Percentiles rank a stretch among this genome's conserved stretches.
These are phyloP conservation scores for Botrylloides violaceus DNA, from an alignment of 23 tunicate species.

Conservation along the genomic window DNA sequence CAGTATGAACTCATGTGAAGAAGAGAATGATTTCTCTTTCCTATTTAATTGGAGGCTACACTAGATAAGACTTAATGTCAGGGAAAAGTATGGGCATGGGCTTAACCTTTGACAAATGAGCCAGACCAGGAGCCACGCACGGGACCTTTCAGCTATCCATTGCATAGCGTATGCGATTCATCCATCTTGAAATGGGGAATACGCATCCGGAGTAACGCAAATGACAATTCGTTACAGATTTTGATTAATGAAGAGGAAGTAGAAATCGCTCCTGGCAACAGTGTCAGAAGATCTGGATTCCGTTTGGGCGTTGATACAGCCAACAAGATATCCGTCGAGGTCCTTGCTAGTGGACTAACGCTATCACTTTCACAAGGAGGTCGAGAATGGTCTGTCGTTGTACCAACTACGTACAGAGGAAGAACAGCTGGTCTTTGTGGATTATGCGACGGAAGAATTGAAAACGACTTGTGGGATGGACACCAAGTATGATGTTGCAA, in stretches of 20 bases:
- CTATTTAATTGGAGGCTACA: too few species aligned
- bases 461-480: constrained; percentile 76
- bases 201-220: too few species aligned
- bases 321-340: constrained; percentile 25
- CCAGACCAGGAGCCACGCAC: too few species aligned
- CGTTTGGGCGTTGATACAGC: constrained; percentile 3
- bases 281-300: constrained; percentile 33
- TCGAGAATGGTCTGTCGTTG: constrained; percentile 68
- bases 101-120: too few species aligned
- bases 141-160: too few species aligned
- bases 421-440: constrained; percentile 83
- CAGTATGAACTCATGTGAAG: too few species aligned
- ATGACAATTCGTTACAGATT: constrained; percentile 51
- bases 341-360: constrained; percentile 33
- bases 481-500: constrained; percentile 19
- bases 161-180: too few species aligned
- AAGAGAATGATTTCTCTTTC: too few species aligned
- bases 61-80: too few species aligned
- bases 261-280: neutral
- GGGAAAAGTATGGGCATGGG: too few species aligned
- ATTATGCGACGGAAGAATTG: constrained; percentile 50
- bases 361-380: constrained; percentile 36
- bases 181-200: too few species aligned
- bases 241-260: constrained; percentile 40
- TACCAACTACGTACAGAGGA: constrained; percentile 45